Conservation (phyloP, 2,113 vertebrate genomes). For the Thamnophis sirtalis region DNA sequence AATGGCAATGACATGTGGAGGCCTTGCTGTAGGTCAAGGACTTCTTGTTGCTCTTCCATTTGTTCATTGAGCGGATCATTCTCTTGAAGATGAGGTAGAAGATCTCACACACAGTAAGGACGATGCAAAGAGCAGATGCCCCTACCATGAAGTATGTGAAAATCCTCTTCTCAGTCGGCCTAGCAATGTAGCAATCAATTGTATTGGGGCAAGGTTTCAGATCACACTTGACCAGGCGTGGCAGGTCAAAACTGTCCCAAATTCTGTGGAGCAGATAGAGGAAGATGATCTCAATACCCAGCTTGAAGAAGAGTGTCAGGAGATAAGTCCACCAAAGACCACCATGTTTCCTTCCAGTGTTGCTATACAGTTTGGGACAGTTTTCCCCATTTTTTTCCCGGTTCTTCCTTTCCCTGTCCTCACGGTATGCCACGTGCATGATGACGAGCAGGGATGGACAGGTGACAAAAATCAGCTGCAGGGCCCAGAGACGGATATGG, state of each 20-base stretch:
- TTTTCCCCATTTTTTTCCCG: slow-evolving; percentile 69
- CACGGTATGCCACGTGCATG: slow-evolving; percentile 84
- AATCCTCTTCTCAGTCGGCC: slow-evolving; percentile 77
- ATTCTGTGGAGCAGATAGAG: slow-evolving; percentile 76
- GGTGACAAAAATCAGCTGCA: slow-evolving; percentile 94
- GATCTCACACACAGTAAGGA: slow-evolving; percentile 77
- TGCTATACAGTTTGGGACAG: slow-evolving; percentile 69
- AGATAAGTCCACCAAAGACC: slow-evolving; percentile 83
- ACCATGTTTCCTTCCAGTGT: slow-evolving; percentile 76
- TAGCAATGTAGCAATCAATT: slow-evolving; percentile 78
- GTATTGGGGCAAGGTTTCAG: slow-evolving; percentile 73
- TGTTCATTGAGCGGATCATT: slow-evolving; percentile 40
- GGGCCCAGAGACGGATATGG: slow-evolving; percentile 90
- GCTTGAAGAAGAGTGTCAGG: slow-evolving; percentile 77
- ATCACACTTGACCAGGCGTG: slow-evolving; percentile 73
- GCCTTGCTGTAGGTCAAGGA: slow-evolving; percentile 62
- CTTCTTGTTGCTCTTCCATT: slow-evolving; percentile 56
- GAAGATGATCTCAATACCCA: slow-evolving; percentile 71
- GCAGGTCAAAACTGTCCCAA: slow-evolving; percentile 75
- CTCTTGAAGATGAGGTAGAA: slow-evolving; percentile 77
- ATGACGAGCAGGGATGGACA: slow-evolving; percentile 90
- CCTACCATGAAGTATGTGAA: slow-evolving; percentile 83
- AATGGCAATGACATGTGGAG: slow-evolving; percentile 69
- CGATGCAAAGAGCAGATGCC: slow-evolving; percentile 73
- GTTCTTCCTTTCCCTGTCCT: slow-evolving; percentile 78